Evolutionary conservation across 2,888 invertebrate genomes (phyloP).

Genomic region (Sesia apiformis): DNA sequence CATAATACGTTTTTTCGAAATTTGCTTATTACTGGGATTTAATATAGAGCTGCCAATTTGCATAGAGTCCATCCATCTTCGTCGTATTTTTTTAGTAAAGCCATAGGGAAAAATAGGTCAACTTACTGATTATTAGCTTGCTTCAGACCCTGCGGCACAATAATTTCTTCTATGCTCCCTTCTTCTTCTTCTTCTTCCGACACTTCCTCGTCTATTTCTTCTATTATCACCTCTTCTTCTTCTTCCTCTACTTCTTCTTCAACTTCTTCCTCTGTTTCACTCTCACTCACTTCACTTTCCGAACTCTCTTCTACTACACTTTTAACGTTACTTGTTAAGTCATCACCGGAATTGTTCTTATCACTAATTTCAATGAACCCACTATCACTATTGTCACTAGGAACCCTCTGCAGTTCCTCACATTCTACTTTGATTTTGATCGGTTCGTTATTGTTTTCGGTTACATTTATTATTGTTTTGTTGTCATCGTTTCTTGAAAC

Average conservation of each 20-base stretch:
- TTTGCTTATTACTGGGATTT: no score
- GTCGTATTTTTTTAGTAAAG: no score
- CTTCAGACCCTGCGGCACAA: slow-evolving; percentile 7
- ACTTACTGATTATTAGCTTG: slow-evolving; percentile 12
- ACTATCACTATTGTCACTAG: slow-evolving; percentile 68
- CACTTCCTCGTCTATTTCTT: slow-evolving; percentile 23
- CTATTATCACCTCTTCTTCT: slow-evolving; percentile 37
- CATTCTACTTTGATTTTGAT: slow-evolving; percentile 40
- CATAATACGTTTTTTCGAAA: no score
- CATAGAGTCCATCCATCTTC: no score
- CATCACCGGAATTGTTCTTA: slow-evolving; percentile 35
- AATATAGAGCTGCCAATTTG: no score
- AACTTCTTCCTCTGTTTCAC: slow-evolving; percentile 8
- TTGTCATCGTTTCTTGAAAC: slow-evolving; percentile 33
- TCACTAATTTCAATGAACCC: slow-evolving; percentile 61
- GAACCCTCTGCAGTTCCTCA: slow-evolving; percentile 39
- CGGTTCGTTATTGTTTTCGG: slow-evolving; percentile 25
- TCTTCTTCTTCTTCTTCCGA: slow-evolving; percentile 20
- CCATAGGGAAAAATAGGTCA: background rate
- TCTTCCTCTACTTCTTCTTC: slow-evolving; percentile 35
- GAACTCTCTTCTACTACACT: slow-evolving; percentile 21
- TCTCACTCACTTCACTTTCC: slow-evolving; percentile 26
- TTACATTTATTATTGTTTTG: slow-evolving; percentile 45
- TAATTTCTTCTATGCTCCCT: slow-evolving; percentile 11
- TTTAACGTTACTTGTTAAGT: slow-evolving; percentile 34